These are phyloP conservation scores for Eolophus roseicapilla DNA, from an alignment of 2,113 vertebrate genomes.

Conservation along the genomic window DNA sequence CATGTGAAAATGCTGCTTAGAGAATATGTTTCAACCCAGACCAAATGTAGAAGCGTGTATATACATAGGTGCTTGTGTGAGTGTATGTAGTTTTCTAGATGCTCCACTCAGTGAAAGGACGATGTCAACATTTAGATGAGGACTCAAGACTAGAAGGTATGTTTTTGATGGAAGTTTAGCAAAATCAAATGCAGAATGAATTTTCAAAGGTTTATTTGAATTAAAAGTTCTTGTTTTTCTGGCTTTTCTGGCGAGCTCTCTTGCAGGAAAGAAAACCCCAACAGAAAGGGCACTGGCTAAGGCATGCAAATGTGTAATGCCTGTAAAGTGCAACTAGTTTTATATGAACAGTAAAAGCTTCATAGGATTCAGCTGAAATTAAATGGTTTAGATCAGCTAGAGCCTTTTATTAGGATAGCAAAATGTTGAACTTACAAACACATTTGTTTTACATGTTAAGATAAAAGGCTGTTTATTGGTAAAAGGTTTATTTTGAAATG, in stretches of 20 bases:
- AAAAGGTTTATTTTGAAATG: neutral
- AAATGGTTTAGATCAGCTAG: conserved; percentile 16
- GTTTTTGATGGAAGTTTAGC: neutral
- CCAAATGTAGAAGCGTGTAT: neutral
- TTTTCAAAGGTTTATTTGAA: neutral
- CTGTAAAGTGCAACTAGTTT: neutral
- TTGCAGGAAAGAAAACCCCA: neutral
- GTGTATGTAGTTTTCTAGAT: neutral
- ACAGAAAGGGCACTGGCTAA: neutral
- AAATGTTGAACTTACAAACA: conserved; percentile 25
- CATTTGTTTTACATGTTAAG: conserved; percentile 18
- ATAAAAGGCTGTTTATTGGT: conserved; percentile 31
- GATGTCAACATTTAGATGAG: neutral
- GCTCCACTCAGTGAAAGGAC: neutral
- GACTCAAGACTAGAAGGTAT: neutral
- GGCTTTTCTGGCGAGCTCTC: neutral
- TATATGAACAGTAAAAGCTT: conserved; percentile 21
- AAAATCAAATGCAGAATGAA: neutral
- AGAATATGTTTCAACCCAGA: neutral
- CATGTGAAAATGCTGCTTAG: neutral
- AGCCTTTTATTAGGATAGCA: conserved; percentile 14
- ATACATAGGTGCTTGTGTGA: neutral
- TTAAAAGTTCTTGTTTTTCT: neutral
- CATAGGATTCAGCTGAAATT: neutral
- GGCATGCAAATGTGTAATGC: neutral